Base-by-base conservation (phyloP, 1,140 invertebrate genomes). In the Drosophila sucinea region DNA sequence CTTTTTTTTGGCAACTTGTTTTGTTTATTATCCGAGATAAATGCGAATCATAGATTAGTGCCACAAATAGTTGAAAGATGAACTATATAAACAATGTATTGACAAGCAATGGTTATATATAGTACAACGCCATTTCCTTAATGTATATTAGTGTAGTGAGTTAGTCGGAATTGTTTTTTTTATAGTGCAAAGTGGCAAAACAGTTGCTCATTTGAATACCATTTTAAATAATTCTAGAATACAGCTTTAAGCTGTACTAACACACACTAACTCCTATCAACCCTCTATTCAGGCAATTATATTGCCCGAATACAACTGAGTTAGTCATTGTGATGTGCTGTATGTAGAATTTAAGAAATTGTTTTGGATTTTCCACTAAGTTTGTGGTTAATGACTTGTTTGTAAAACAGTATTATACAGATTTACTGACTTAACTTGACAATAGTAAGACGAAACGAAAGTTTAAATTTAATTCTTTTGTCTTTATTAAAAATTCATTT, bases 11-110 rank as follows among this genome's bases (percentile, higher is more conserved):
- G 62, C 77, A 80, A 61, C 51, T 23, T 33, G 40, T 47, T 77
- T 81, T 80, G 72, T 81, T 80, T 80, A 71, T 66, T 64, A 44
- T 72, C 54, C 56, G 41, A 79, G 74, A 79, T 82, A 79, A 70
- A 75, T 67, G 63, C 33, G 38, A 30, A 27, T 57, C 58, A 69
- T 81, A 56, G 47, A 67, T 61, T 67, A 74, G 54, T 74, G 57
- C 57, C 47, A 55, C 51, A 74, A 67, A 74, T 67, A 75, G 71
- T 73, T 56, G 41, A 61, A 60, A 51, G 44, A 51, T 51, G 44
- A 51, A 51, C 44, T 17, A 51, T 2, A 10, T 51, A 51, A 51
- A 51, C 44, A 51, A 27, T 27, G 44, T 51, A 51, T 51, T 51
- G 44, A 51, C 44, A 51, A 51, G 44, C 1, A 25, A 51, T 47